Evolutionary conservation across 2,113 vertebrate genomes (phyloP).

Genomic region (Lophotis ruficrista): DNA sequence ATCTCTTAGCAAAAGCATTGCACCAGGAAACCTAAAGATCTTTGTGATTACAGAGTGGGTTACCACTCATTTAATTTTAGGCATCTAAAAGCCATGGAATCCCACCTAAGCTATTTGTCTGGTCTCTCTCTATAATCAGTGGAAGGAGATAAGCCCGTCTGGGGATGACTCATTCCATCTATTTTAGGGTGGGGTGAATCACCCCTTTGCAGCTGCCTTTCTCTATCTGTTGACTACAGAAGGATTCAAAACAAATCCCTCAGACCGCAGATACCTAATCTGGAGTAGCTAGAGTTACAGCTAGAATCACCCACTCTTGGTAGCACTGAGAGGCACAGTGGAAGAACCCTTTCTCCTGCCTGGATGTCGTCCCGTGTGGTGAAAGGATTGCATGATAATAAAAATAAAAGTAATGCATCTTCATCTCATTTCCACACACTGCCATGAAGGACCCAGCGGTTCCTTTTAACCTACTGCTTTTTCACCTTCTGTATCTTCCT

Average conservation of each 20-base stretch:
- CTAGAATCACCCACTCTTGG: neutral
- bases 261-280: neutral
- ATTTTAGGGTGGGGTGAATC: slow-evolving; percentile 62
- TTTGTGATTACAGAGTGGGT: neutral
- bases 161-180: slow-evolving; percentile 57
- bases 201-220: slow-evolving; percentile 56
- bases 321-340: neutral
- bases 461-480: neutral
- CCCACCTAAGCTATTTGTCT: slow-evolving; percentile 53
- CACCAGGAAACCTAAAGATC: neutral
- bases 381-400: neutral
- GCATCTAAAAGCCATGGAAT: slow-evolving; percentile 3
- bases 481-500: neutral
- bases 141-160: slow-evolving; percentile 58
- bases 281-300: neutral
- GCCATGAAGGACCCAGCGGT: neutral
- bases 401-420: neutral
- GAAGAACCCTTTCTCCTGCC: neutral
- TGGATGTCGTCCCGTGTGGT: neutral
- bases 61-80: slow-evolving; percentile 39
- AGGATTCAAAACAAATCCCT: slow-evolving; percentile 37
- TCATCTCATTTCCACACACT: neutral
- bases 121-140: slow-evolving; percentile 31
- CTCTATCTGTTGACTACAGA: slow-evolving; percentile 31
- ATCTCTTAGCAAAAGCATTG: neutral